Evolutionary conservation across 2,797 vertebrate genomes (phyloP).

Genomic region (Synaphobranchus kaupii): DNA sequence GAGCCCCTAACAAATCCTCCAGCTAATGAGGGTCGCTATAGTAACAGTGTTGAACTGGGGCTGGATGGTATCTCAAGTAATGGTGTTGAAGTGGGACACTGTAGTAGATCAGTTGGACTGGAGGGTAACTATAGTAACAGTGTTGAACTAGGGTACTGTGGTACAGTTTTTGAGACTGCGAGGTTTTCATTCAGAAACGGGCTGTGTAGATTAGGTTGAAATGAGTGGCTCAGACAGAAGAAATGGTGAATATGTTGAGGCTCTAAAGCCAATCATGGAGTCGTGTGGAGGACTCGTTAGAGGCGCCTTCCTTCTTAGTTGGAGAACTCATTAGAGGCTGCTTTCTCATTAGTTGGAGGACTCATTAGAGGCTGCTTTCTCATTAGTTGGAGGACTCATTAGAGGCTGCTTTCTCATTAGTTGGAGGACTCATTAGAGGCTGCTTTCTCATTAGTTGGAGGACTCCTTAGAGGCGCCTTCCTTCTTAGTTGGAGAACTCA

Average conservation of each 20-base stretch:
- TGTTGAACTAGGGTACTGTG: neutral
- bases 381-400: neutral
- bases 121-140: too few relatives aligned
- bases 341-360: neutral
- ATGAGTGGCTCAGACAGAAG: neutral
- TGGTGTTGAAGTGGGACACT: neutral
- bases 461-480: neutral
- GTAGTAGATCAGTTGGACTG: neutral
- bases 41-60: neutral
- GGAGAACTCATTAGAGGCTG: neutral
- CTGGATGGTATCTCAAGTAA: neutral
- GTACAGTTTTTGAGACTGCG: neutral
- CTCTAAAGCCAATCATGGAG: neutral
- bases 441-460: neutral
- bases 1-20: too few relatives aligned
- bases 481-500: too few relatives aligned
- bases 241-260: neutral
- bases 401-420: neutral
- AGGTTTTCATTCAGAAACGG: neutral
- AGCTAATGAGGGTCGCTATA: neutral
- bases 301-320: neutral
- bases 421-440: neutral
- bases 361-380: neutral
- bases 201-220: neutral
- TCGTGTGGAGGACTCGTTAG: too few relatives aligned